Conservation (phyloP, 2,888 invertebrate genomes). For the Tenthredo livida region DNA sequence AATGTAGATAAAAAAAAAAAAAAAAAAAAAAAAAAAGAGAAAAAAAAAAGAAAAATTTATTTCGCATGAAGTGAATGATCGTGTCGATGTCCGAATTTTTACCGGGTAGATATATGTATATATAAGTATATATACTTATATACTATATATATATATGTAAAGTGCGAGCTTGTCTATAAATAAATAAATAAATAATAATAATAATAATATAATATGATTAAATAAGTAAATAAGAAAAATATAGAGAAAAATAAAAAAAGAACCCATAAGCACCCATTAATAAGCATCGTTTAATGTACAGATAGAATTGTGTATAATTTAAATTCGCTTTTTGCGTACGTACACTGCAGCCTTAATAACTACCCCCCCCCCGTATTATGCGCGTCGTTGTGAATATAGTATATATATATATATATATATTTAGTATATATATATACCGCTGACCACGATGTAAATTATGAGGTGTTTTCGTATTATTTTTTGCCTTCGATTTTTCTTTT, state of each 20-base stretch:
- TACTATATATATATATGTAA: background rate
- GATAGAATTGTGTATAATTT: conserved; percentile 5
- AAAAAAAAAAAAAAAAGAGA: background rate
- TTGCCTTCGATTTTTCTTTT: too few species aligned
- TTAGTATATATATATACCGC: too few species aligned
- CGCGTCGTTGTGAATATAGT: background rate
- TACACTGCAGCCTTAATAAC: background rate
- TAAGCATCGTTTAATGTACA: conserved; percentile 13
- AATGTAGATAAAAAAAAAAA: background rate
- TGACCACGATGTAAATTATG: too few species aligned
- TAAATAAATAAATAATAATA: background rate
- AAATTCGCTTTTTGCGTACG: background rate
- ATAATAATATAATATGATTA: background rate
- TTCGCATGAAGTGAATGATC: background rate
- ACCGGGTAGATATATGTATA: background rate
- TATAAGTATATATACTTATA: too few species aligned
- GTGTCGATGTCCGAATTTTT: background rate
- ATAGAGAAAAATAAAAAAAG: background rate
- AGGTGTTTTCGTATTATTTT: too few species aligned
- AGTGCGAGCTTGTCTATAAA: conserved; percentile 11
- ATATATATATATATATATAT: background rate
- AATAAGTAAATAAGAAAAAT: background rate
- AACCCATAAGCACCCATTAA: background rate
- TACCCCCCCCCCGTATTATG: background rate
- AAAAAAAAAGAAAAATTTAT: too few species aligned